Evolutionary conservation across 2,797 vertebrate genomes (phyloP).

Genomic region (Mastacembelus armatus): DNA sequence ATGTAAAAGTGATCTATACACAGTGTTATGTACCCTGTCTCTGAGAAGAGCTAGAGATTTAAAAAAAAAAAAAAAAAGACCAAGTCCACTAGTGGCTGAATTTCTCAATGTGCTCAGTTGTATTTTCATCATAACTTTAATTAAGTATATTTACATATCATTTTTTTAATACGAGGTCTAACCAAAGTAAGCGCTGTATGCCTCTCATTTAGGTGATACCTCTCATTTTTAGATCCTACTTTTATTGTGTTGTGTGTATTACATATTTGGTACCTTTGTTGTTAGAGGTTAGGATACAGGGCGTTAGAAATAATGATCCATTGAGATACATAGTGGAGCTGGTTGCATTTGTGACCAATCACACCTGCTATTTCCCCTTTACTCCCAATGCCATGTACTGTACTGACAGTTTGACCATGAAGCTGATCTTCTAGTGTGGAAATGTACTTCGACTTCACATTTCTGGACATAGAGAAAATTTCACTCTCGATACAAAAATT

Average conservation of each 20-base stretch:
- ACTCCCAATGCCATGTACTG: too few relatives aligned
- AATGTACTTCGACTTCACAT: neutral
- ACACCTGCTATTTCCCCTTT: too few relatives aligned
- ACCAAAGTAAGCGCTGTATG: too few relatives aligned
- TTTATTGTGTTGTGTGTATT: too few relatives aligned
- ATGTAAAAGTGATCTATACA: too few relatives aligned
- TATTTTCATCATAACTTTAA: neutral
- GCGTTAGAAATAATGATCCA: constrained; percentile 3
- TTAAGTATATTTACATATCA: neutral
- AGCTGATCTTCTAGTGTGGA: neutral
- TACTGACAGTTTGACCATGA: too few relatives aligned
- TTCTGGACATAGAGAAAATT: neutral
- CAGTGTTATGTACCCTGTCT: too few relatives aligned
- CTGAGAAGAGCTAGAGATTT: too few relatives aligned
- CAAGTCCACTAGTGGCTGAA: neutral
- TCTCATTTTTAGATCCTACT: neutral
- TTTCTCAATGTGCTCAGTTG: neutral
- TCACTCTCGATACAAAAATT: neutral
- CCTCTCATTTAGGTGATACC: neutral
- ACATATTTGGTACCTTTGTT: constrained; percentile 11
- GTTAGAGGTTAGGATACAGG: neutral
- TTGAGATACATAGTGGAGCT: constrained; percentile 23
- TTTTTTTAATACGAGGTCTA: too few relatives aligned
- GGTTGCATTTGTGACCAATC: constrained; percentile 1
- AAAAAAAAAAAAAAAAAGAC: neutral